Evolutionary conservation across 2,113 vertebrate species (phyloP), one percentile per base, ranked within the genome.

Genomic region (Platichthys flesus): DNA sequence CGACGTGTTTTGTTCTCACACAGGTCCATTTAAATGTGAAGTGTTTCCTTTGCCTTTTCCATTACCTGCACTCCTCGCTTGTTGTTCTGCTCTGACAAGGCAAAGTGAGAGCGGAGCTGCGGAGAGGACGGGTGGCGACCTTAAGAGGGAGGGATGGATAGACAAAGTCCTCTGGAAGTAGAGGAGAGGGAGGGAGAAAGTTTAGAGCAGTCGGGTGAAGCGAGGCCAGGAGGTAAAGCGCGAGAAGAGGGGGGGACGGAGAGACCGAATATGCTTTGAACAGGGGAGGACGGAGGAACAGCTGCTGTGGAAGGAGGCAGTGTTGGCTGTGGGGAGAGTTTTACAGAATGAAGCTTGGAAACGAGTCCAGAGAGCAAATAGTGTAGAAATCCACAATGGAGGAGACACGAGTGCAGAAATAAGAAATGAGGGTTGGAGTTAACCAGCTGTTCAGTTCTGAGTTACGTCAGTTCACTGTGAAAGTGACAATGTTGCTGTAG

Each of bases 271-370:
- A 10, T 51, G 47, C 47, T 49, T 82, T 82, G 58, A 71, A 67
- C 52, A 28, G 37, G 28, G 63, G 58, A 51, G 26, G 15, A 28
- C 1, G 26, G 76, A 45, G 72, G 65, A 62, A 76, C 70, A 67
- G 77, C 79, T 79, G 84, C 67, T 54, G 64, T 72, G 59, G 65
- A 66, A 58, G 59, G 60, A 65, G 26, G 66, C 18, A 31, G 51
- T 59, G 18, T 28, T 69, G 0, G 62, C 67, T n/a, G 23, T 6
- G 23, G 70, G 55, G 55, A 59, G 9, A 26, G 24, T 59, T 65
- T 62, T 37, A 71, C 66, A 54, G 58, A 21, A n/a, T 15, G 56
- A 9, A 21, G 20, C 20, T 21, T 54, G 51, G 51, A 54, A n/a
- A 54, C 31, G 31, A 31, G 31, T 31, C 6, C 31, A 31, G 31